Evolutionary conservation across 2,797 vertebrate genomes (phyloP).

Genomic region (Columba guinea): DNA sequence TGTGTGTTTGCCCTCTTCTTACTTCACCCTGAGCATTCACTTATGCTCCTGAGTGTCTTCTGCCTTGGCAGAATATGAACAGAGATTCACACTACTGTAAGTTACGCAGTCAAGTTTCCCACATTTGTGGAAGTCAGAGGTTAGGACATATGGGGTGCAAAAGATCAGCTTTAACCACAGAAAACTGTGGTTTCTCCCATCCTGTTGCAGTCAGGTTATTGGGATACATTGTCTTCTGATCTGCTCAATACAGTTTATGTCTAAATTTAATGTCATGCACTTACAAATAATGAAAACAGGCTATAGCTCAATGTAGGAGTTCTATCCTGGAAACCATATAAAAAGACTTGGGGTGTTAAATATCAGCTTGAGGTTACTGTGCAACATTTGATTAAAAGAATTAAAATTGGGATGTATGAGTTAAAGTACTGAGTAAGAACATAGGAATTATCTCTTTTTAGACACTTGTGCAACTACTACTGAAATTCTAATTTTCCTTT

Average conservation of each 20-base stretch:
- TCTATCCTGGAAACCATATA: not conserved
- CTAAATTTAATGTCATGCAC: not conserved
- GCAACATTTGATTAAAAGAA: not conserved
- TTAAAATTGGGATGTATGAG: not conserved
- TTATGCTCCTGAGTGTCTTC: not conserved
- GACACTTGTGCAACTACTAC: not conserved
- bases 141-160: not conserved
- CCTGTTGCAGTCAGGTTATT: not conserved
- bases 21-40: not conserved
- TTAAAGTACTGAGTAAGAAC: not conserved
- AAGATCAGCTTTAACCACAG: not conserved
- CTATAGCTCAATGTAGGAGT: not conserved
- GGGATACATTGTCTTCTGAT: not conserved
- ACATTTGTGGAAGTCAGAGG: not conserved
- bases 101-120: not conserved
- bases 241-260: not conserved
- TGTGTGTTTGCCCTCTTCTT: not conserved
- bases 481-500: not conserved
- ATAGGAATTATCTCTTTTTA: not conserved
- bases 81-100: not conserved
- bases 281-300: not conserved
- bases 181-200: not conserved
- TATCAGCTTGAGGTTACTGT: not conserved
- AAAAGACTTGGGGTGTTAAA: not conserved
- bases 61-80: not conserved